These are phyloP conservation scores for Rhadinocentrus ornatus DNA, from an alignment of 2,797 vertebrate species.

Conservation along the genomic window DNA sequence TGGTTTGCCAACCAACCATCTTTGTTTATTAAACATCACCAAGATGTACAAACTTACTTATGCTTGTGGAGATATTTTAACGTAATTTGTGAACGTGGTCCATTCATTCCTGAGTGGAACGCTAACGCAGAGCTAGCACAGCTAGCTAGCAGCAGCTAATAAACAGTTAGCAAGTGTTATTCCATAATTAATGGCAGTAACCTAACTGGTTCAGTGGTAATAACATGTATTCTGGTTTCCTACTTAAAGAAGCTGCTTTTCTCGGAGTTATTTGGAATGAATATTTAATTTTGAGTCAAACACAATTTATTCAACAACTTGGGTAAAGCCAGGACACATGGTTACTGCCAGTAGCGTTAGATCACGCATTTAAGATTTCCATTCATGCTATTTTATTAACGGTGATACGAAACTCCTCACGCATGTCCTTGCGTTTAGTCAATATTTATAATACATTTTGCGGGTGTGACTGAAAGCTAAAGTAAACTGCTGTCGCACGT, in stretches of 20 bases:
- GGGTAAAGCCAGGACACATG: slow-evolving; percentile 54
- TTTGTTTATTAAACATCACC: accelerated
- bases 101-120: slow-evolving; percentile 29
- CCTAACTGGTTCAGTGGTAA: not conserved
- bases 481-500: not conserved
- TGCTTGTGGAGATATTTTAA: accelerated
- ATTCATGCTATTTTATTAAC: not conserved
- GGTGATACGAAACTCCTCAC: not conserved
- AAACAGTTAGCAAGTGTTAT: slow-evolving; percentile 4
- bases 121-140: slow-evolving; percentile 47
- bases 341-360: slow-evolving; percentile 15
- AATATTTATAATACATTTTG: accelerated
- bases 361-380: slow-evolving; percentile 38
- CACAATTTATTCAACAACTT: not conserved
- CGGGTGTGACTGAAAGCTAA: not conserved
- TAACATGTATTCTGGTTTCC: accelerated
- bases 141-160: slow-evolving; percentile 39
- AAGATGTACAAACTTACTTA: accelerated
- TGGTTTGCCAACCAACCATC: accelerated
- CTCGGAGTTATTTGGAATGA: accelerated
- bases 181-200: not conserved
- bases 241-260: accelerated
- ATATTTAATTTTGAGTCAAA: no score
- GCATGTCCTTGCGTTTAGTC: not conserved
- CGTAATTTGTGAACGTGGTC: not conserved